Base-by-base conservation (phyloP, 2,888 invertebrate genomes). In the Scaptomyza parva region DNA sequence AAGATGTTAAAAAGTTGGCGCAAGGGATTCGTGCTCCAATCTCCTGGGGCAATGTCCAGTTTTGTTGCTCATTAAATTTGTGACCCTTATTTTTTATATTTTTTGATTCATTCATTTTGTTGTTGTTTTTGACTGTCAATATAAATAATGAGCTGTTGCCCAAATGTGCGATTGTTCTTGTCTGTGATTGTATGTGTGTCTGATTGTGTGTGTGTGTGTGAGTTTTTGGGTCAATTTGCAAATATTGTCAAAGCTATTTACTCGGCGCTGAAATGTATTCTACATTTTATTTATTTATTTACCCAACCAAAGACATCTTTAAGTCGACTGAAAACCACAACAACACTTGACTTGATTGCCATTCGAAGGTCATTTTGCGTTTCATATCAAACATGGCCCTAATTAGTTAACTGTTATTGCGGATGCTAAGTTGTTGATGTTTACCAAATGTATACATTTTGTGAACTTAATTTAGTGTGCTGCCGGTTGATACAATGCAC, bases 111-210 rank as follows among this genome's bases (percentile, higher is more conserved):
- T 43, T 33, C 11, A 17, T 40, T 26, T 45, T 45, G 24, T 7
- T n/a, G n/a, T n/a, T n/a, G n/a, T 26, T 54, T 55, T 17, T 12
- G 17, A 24, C 67, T 59, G 71, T 80, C 65, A 48, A 83, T 83
- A 72, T 84, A 72, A 84, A 84, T 86, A 82, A 82, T 82, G 87
- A 81, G 86, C 63, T 57, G 41, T 47, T 45, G 57, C 28, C 24
- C 33, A 14, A 30, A 18, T 51, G 22, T 37, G 12, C n/a, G n/a
- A n/a, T n/a, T n/a, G n/a, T n/a, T n/a, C n/a, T n/a, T n/a, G n/a
- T n/a, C n/a, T n/a, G n/a, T n/a, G n/a, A n/a, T n/a, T 11, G 9
- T 35, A n/a, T 22, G 35, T 28, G 7, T 39, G 59, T 37, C n/a
- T n/a, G n/a, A n/a, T n/a, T n/a, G n/a, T 37, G 12, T 11, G 9